Evolutionary conservation across 1,140 invertebrate genomes (phyloP).

Genomic region (Campoletis sonorensis): DNA sequence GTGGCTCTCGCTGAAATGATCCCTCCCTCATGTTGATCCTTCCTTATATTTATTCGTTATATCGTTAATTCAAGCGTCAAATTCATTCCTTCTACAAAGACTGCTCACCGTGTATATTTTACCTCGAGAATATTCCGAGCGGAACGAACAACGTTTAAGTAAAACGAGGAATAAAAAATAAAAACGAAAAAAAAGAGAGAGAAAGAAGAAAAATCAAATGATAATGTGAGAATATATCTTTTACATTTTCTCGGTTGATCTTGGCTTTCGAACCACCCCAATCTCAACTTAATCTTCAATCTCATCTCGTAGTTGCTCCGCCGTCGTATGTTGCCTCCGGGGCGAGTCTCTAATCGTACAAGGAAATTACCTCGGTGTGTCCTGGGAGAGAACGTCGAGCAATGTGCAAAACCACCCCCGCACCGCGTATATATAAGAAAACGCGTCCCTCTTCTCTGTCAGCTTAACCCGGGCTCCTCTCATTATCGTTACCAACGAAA

Average conservation of each 20-base stretch:
- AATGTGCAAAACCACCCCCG: too few relatives aligned
- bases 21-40: neutral
- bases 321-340: neutral
- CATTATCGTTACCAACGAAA: slow-evolving; percentile 4
- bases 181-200: too few relatives aligned
- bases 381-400: slow-evolving; percentile 8
- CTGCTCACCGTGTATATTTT: too few relatives aligned
- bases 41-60: neutral
- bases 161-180: neutral
- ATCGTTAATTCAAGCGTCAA: neutral
- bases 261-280: neutral
- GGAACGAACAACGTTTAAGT: neutral
- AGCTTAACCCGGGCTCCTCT: neutral
- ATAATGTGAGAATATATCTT: neutral
- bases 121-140: too few relatives aligned
- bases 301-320: slow-evolving; percentile 15
- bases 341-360: slow-evolving; percentile 39
- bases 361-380: slow-evolving; percentile 38
- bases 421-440: neutral
- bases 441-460: neutral
- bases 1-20: neutral
- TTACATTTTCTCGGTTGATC: slow-evolving; percentile 8
- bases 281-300: slow-evolving; percentile 37
- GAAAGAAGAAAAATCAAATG: too few relatives aligned
- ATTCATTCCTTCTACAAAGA: too few relatives aligned